Percentiles rank a stretch among this genome's conserved stretches.
These are phyloP conservation scores for Aphrocallistes beatrix DNA, from an alignment of 37 sponge, comb jelly and placozoan species.

Conservation along the genomic window DNA sequence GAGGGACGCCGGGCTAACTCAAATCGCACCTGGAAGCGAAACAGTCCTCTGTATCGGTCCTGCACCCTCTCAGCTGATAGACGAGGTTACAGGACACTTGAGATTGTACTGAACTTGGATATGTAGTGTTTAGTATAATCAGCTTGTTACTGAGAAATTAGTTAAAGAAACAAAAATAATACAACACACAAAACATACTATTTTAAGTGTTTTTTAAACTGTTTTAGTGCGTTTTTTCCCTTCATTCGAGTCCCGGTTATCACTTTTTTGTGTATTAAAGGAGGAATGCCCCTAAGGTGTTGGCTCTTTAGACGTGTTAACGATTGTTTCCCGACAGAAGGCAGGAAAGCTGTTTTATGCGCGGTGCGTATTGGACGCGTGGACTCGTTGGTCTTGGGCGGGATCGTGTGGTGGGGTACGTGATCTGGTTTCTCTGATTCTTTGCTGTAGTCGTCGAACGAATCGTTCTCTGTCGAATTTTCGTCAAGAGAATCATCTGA, in stretches of 20 bases:
- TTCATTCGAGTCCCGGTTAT: background rate
- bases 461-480: background rate
- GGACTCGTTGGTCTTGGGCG: no score
- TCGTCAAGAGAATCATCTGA: constrained; percentile 16
- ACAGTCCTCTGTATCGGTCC: constrained; percentile 91
- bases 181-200: background rate
- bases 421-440: background rate
- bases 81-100: constrained; percentile 70
- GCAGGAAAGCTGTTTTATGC: no score
- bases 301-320: no score
- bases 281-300: no score
- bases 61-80: constrained; percentile 45
- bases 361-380: no score
- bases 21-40: constrained; percentile 88
- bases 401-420: background rate
- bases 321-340: no score
- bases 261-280: background rate
- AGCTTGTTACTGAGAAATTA: background rate
- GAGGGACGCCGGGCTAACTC: constrained; percentile 93
- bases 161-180: no score
- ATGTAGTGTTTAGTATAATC: background rate
- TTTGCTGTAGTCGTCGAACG: background rate
- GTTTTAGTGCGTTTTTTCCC: background rate
- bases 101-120: constrained; percentile 52
- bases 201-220: background rate